Evolutionary conservation across 2,888 invertebrate species (phyloP), one percentile per base, ranked within the genome.

Genomic region (Platycnemis pennipes): DNA sequence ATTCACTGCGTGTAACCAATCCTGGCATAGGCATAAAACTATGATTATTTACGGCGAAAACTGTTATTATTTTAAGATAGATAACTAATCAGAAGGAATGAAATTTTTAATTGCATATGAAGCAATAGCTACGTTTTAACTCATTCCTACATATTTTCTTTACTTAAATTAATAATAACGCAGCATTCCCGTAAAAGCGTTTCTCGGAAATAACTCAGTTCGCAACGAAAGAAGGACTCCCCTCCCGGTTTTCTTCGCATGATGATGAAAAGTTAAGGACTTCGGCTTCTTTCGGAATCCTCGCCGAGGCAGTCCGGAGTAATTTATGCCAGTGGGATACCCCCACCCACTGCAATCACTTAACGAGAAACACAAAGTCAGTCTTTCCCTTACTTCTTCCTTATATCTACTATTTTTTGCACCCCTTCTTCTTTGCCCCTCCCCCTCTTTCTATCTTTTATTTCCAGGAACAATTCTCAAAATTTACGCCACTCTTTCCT

Each of bases 341-440:
- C 19, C 89, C 89, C 89, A 46, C 63, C 91, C 44, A 42, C 91
- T 63, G 91, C 91, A 91, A 91, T 91, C 91, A 91, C 63, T 91
- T 91, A 91, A 91, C 69, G 91, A 91, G 91, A 91, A 91, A 91
- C 91, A 91, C 91, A 91, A 91, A 91, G 91, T 91, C 91, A 42
- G 63, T 45, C 56, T n/a, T 63, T 56, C 22, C 63, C 56, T 16
- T 44, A 44, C 56, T 91, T 63, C 63, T 69, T 91, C 91, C 63
- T 31, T 77, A 77, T 77, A 13, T 26, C 77, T 77, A 77, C 77
- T 16, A 77, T 77, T 77, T 77, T 77, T 37, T 77, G 22, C 49
- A 49, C 37, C 37, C 37, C 22, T 44, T 91, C 69, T 91, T 91
- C 22, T n/a, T 63, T 1, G 16, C 42, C 42, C 89, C 53, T 37